Evolutionary conservation across 2,113 vertebrate genomes (phyloP).

Genomic region (Ochotona curzoniae): DNA sequence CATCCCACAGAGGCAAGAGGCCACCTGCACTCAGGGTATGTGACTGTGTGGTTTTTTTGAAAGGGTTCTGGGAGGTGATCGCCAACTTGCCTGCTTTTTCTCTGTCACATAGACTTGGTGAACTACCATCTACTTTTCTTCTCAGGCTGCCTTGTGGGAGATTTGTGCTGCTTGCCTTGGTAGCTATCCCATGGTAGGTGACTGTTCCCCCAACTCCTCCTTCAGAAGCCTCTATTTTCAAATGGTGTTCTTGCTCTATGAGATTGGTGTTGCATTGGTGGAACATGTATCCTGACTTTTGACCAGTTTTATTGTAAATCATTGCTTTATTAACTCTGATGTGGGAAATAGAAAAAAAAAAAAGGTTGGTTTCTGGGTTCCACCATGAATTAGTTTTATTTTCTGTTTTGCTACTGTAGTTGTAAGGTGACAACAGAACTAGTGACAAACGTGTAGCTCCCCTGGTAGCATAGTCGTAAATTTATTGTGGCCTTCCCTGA

Average conservation of each 20-base stretch:
- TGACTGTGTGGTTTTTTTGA: neutral
- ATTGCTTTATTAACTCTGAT: slow-evolving; percentile 64
- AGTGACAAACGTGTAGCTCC: slow-evolving; percentile 66
- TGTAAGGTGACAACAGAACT: slow-evolving; percentile 40
- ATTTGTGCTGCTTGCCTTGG: neutral
- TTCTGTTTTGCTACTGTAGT: slow-evolving; percentile 23
- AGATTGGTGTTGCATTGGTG: slow-evolving; percentile 44
- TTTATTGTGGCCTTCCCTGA: slow-evolving; percentile 56
- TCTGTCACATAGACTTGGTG: neutral
- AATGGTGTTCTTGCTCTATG: neutral
- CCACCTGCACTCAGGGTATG: slow-evolving; percentile 51
- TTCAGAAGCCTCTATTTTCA: slow-evolving; percentile 50
- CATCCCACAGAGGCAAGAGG: slow-evolving; percentile 10
- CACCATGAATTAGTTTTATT: slow-evolving; percentile 36
- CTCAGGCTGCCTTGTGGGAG: neutral
- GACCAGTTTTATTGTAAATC: slow-evolving; percentile 66
- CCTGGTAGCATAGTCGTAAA: slow-evolving; percentile 53
- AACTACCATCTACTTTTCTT: neutral
- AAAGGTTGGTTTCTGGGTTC: slow-evolving; percentile 67
- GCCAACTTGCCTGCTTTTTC: neutral
- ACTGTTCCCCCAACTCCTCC: slow-evolving; percentile 22
- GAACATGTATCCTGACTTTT: slow-evolving; percentile 15
- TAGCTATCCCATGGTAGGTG: neutral
- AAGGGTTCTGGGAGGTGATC: neutral
- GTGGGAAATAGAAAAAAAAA: slow-evolving; percentile 61